Conservation (phyloP, 2,888 invertebrate species). For the Abrostola triplasia region DNA sequence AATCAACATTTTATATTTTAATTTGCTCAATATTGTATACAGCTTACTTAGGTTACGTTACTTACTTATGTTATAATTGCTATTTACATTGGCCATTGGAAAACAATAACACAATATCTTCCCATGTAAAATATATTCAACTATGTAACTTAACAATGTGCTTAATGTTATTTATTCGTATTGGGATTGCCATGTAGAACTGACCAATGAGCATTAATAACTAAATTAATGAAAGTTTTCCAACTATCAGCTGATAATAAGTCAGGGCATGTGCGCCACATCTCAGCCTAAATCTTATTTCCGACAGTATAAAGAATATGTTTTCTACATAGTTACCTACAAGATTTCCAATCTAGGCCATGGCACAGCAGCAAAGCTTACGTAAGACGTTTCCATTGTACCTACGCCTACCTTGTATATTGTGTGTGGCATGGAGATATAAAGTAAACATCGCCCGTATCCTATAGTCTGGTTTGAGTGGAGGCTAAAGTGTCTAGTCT, state of each 20-base stretch:
- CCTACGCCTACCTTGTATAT: slow-evolving; percentile 29
- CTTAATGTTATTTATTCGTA: no score
- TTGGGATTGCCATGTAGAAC: no score
- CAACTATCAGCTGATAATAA: no score
- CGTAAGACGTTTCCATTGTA: slow-evolving; percentile 41
- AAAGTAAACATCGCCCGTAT: slow-evolving; percentile 71
- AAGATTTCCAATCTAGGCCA: slow-evolving; percentile 51
- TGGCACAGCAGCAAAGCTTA: slow-evolving; percentile 32
- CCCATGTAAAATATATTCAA: no score
- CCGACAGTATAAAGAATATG: slow-evolving; percentile 13
- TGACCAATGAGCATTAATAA: no score
- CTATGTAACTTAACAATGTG: no score
- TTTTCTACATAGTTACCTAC: slow-evolving; percentile 15
- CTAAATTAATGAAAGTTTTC: no score
- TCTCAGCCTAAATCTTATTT: slow-evolving; percentile 25
- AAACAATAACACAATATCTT: slow-evolving; percentile 10
- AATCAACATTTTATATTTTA: slow-evolving; percentile 52
- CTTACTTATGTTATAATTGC: no score
- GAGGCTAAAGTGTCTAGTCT: slow-evolving; percentile 76
- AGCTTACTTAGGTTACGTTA: neutral
- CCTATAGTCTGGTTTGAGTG: slow-evolving; percentile 67
- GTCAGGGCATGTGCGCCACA: neutral
- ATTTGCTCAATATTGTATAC: slow-evolving; percentile 31
- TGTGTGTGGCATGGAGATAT: slow-evolving; percentile 57
- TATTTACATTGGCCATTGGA: slow-evolving; percentile 4